A percentile compares a stretch with the other conserved stretches of the same genome.
Evolutionary conservation across 2,113 vertebrate genomes (phyloP).

Genomic region (Etheostoma cragini): DNA sequence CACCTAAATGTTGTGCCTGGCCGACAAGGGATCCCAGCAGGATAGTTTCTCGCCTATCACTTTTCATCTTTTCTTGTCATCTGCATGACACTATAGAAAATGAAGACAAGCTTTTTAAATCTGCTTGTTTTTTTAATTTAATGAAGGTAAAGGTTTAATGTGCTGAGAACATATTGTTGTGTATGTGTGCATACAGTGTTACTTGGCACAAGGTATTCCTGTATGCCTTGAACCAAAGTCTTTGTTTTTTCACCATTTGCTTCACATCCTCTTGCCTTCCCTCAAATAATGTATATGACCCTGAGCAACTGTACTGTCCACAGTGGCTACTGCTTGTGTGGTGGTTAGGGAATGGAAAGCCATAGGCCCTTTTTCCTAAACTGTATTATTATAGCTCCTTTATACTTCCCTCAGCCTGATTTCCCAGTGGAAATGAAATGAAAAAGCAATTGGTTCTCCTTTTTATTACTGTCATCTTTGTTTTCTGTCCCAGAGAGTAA

Average conservation of each 20-base stretch:
- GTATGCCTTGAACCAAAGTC: not conserved
- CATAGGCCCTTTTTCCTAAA: constrained; percentile 82
- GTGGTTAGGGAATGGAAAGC: constrained; percentile 77
- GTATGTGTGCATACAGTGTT: constrained; percentile 4
- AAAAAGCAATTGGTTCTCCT: constrained; percentile 83
- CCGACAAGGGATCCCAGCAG: constrained; percentile 9
- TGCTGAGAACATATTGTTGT: not conserved
- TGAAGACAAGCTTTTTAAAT: constrained; percentile 1
- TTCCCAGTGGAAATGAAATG: constrained; percentile 85
- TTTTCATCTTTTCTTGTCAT: constrained; percentile 12
- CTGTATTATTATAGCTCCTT: constrained; percentile 85
- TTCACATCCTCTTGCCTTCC: constrained; percentile 40
- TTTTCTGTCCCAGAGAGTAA: constrained; percentile 81
- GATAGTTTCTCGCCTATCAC: constrained; percentile 7
- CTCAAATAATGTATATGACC: constrained; percentile 74
- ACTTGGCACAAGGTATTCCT: not conserved
- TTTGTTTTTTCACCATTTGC: constrained; percentile 25
- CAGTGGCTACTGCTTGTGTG: constrained; percentile 65
- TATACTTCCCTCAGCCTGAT: constrained; percentile 81
- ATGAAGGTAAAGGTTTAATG: constrained; percentile 3
- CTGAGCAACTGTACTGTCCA: constrained; percentile 57
- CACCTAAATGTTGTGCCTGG: constrained; percentile 14
- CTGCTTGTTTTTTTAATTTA: not conserved
- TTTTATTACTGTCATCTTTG: constrained; percentile 86
- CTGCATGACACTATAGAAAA: constrained; percentile 2